Percentiles rank a stretch among this genome's conserved stretches.
These are phyloP conservation scores for Gibbula magus DNA, from an alignment of 2,888 invertebrate species.

Conservation along the genomic window DNA sequence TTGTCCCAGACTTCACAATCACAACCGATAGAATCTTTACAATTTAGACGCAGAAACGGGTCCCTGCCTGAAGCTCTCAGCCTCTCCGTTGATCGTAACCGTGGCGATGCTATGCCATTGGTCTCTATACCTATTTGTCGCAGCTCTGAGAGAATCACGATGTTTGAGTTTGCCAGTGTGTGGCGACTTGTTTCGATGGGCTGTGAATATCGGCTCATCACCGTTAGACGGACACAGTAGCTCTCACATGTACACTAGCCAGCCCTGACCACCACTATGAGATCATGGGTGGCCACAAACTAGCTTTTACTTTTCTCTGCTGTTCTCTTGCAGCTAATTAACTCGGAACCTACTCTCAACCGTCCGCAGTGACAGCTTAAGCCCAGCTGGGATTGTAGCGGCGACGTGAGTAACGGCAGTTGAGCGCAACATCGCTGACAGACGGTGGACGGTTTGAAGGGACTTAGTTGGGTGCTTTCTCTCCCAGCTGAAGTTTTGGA, in stretches of 20 bases:
- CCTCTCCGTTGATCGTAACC: not conserved
- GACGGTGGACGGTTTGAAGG: not conserved
- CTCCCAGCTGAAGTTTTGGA: no score
- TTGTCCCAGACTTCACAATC: no score
- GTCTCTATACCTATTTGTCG: conserved; percentile 14
- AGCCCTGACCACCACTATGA: not conserved
- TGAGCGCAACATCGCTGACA: not conserved
- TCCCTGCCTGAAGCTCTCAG: no score
- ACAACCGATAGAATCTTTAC: no score
- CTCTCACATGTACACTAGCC: not conserved
- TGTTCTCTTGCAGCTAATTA: not conserved
- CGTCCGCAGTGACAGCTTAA: not conserved
- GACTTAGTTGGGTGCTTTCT: no score
- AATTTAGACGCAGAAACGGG: no score
- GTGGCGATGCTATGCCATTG: not conserved
- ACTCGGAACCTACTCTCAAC: not conserved
- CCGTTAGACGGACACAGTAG: not conserved
- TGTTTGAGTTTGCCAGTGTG: conserved; percentile 10
- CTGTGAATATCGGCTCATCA: conserved; percentile 3
- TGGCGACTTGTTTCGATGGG: conserved; percentile 4
- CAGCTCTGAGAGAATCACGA: not conserved
- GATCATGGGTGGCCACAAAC: not conserved
- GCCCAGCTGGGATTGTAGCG: not conserved
- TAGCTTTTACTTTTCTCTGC: not conserved
- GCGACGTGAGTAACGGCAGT: not conserved